These are phyloP conservation scores for Agrilus biguttatus DNA, from an alignment of 2,888 invertebrate genomes.

Conservation along the genomic window DNA sequence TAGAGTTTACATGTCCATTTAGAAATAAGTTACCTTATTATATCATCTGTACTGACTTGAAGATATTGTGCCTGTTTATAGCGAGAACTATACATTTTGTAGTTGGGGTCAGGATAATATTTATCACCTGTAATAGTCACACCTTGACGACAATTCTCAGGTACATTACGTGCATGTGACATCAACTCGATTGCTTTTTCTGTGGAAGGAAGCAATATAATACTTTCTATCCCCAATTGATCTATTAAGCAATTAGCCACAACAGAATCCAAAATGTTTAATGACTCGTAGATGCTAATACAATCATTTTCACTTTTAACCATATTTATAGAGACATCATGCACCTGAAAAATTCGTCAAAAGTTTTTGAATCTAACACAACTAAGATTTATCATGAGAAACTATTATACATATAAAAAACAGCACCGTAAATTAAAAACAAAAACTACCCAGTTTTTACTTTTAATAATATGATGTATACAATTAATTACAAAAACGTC, in stretches of 20 bases:
- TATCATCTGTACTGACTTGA: constrained; percentile 51
- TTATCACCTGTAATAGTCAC: constrained; percentile 52
- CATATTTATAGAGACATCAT: constrained; percentile 31
- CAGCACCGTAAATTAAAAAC: neutral
- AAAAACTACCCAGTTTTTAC: neutral
- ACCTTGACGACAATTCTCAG: constrained; percentile 48
- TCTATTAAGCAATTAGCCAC: constrained; percentile 80
- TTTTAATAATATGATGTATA: too few species aligned
- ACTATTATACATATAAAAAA: neutral
- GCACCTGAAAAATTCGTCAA: constrained; percentile 22
- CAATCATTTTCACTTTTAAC: constrained; percentile 32
- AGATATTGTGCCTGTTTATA: constrained; percentile 41
- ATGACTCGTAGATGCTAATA: constrained; percentile 48
- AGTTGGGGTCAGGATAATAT: constrained; percentile 63
- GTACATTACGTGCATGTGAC: constrained; percentile 46
- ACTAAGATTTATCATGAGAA: neutral
- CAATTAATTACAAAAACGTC: neutral
- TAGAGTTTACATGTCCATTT: too few species aligned
- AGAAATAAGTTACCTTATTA: constrained; percentile 33
- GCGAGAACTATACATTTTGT: constrained; percentile 54
- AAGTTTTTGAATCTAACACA: neutral
- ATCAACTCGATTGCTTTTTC: constrained; percentile 57
- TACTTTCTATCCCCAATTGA: constrained; percentile 53
- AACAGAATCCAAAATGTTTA: constrained; percentile 60
- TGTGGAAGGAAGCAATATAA: constrained; percentile 59